phyloP scores from a whole-genome alignment of 1,140 invertebrate species.

The Cecropterus lyciades region DNA sequence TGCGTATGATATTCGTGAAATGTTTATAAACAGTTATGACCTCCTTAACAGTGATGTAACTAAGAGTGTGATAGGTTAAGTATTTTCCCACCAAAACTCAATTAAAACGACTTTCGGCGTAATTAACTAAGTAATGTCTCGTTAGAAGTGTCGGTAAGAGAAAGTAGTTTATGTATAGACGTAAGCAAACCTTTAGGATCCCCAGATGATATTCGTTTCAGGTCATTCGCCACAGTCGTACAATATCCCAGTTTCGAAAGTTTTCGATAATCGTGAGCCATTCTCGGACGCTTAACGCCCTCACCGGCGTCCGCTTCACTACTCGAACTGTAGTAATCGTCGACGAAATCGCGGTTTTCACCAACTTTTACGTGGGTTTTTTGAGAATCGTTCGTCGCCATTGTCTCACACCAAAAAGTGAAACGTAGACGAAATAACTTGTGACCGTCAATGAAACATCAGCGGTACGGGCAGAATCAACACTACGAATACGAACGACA shows the following conservation, averaged over 20 bases:
- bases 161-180: constrained; percentile 39
- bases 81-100: constrained; percentile 78
- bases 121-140: constrained; percentile 4
- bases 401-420: constrained; percentile 67
- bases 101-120: constrained; percentile 27
- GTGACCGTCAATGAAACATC: constrained; percentile 67
- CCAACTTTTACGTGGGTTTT: constrained; percentile 75
- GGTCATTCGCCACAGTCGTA: constrained; percentile 76
- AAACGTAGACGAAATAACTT: constrained; percentile 60
- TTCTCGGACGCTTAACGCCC: constrained; percentile 71
- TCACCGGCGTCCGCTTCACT: constrained; percentile 70
- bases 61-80: constrained; percentile 72
- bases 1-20: constrained; percentile 44
- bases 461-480: constrained; percentile 49
- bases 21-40: constrained; percentile 82
- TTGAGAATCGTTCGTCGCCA: constrained; percentile 75
- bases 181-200: constrained; percentile 71
- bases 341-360: constrained; percentile 67
- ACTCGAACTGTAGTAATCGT: constrained; percentile 57
- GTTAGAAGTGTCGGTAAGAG: constrained; percentile 3
- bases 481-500: constrained; percentile 52
- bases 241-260: constrained; percentile 75
- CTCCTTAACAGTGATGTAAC: constrained; percentile 78
- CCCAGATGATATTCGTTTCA: constrained; percentile 57
- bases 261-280: constrained; percentile 76